Percentiles rank a stretch among this genome's conserved stretches.
Evolutionary conservation across 2,888 invertebrate species (phyloP).

Genomic region (Nephrocerus scutellatus): DNA sequence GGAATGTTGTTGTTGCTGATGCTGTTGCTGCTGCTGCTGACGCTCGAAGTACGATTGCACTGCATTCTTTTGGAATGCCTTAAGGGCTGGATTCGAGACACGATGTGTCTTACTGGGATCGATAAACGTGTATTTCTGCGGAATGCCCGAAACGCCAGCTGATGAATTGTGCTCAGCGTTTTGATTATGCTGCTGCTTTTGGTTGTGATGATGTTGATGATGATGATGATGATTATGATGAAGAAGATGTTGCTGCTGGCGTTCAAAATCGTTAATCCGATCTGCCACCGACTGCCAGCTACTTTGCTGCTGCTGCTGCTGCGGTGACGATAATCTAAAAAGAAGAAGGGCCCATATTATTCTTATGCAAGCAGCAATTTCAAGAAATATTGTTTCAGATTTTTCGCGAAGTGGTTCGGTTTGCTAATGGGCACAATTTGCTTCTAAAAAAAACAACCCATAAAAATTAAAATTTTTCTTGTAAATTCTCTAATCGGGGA

Average conservation of each 20-base stretch:
- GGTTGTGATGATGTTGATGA: too few relatives aligned
- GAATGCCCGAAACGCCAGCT: slow-evolving; percentile 11
- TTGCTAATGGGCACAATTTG: too few relatives aligned
- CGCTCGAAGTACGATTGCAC: slow-evolving; percentile 73
- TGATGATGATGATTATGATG: slow-evolving; percentile 36
- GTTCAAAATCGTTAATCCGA: slow-evolving; percentile 59
- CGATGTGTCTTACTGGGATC: slow-evolving; percentile 68
- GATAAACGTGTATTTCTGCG: slow-evolving; percentile 58
- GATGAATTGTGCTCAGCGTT: too few relatives aligned
- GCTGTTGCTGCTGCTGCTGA: slow-evolving; percentile 51
- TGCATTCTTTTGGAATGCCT: slow-evolving; percentile 77
- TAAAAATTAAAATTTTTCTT: too few relatives aligned
- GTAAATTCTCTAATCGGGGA: too few relatives aligned
- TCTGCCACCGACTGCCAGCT: slow-evolving; percentile 58
- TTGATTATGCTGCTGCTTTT: neutral
- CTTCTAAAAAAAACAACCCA: too few relatives aligned
- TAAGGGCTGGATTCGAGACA: slow-evolving; percentile 65
- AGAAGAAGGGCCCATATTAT: slow-evolving; percentile 1
- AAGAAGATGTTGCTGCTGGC: slow-evolving; percentile 37
- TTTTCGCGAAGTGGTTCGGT: slow-evolving; percentile 6
- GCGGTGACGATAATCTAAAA: slow-evolving; percentile 32
- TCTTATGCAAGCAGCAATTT: too few relatives aligned
- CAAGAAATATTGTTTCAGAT: too few relatives aligned
- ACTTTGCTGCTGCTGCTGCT: slow-evolving; percentile 30
- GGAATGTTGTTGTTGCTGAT: slow-evolving; percentile 49